A percentile compares a stretch with the other conserved stretches of the same genome.
Evolutionary conservation across 2,113 vertebrate genomes (phyloP).

Genomic region (Origma solitaria): DNA sequence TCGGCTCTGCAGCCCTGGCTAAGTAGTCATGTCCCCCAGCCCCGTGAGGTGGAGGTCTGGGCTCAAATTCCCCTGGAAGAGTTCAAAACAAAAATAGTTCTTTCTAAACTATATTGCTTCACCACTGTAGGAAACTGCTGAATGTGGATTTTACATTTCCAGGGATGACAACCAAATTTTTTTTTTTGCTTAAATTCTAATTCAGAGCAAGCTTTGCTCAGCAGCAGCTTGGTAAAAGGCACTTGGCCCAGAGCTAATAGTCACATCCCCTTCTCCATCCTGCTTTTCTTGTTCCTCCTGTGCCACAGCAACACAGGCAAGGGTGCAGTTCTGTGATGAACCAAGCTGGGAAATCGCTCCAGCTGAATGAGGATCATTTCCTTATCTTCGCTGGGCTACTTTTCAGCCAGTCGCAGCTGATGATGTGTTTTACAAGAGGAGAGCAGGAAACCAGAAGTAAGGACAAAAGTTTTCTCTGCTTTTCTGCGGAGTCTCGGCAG

Average conservation of each 20-base stretch:
- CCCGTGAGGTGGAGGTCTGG: not conserved
- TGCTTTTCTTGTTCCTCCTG: not conserved
- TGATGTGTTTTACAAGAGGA: not conserved
- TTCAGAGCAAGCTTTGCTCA: not conserved
- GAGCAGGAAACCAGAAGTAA: not conserved
- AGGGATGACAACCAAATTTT: not conserved
- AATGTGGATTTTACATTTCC: not conserved
- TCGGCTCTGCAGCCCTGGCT: not conserved
- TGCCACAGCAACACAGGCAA: not conserved
- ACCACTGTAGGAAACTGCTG: not conserved
- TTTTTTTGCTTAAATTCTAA: not conserved
- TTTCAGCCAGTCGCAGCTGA: not conserved
- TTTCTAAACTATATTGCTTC: not conserved
- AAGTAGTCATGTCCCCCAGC: accelerated
- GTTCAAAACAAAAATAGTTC: not conserved
- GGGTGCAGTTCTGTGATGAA: not conserved
- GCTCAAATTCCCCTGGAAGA: not conserved
- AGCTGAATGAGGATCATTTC: not conserved
- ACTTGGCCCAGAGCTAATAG: not conserved
- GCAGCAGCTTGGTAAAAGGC: not conserved
- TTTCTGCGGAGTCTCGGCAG: not conserved
- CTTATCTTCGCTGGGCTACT: not conserved
- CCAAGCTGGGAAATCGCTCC: not conserved
- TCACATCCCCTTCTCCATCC: not conserved
- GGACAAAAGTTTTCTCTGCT: not conserved